These are phyloP conservation scores for Hycleus cichorii DNA, from an alignment of 1,140 invertebrate genomes.

Conservation along the genomic window DNA sequence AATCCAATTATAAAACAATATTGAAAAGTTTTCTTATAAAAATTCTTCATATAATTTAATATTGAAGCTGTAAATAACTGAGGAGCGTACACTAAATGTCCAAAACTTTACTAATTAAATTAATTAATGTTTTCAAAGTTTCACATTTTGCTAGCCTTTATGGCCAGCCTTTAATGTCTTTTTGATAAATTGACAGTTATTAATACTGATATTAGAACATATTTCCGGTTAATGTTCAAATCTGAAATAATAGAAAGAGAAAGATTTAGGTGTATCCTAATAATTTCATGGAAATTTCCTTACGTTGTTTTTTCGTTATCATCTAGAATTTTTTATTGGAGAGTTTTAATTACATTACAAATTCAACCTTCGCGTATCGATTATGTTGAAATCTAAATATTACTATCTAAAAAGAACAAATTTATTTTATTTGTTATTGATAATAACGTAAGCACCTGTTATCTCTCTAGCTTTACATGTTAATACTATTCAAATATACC, in stretches of 20 bases:
- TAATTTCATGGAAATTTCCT: too few relatives aligned
- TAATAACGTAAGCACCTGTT: constrained; percentile 29
- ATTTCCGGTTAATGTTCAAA: background rate
- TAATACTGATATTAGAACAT: constrained; percentile 29
- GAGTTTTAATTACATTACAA: background rate
- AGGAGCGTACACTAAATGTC: constrained; percentile 27
- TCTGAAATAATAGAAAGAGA: background rate
- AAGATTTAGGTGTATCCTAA: too few relatives aligned
- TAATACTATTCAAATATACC: constrained; percentile 29
- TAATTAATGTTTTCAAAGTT: constrained; percentile 37
- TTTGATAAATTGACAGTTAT: constrained; percentile 39
- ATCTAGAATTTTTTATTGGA: too few relatives aligned
- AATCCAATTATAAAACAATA: too few relatives aligned
- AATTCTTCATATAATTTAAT: constrained; percentile 22
- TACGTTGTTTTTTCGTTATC: too few relatives aligned
- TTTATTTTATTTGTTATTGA: constrained; percentile 31
- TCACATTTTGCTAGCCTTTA: constrained; percentile 25
- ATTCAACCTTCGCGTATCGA: constrained; percentile 13
- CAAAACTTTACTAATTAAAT: constrained; percentile 37
- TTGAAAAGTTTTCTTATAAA: background rate
- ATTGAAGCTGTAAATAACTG: constrained; percentile 30
- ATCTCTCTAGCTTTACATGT: constrained; percentile 32
- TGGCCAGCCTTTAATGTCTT: constrained; percentile 33
- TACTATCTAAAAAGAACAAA: constrained; percentile 34
- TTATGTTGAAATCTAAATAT: constrained; percentile 32